Percentiles rank a stretch among this genome's conserved stretches.
These are phyloP conservation scores for Oryzias celebensis DNA, from an alignment of 2,113 vertebrate genomes.

Conservation along the genomic window DNA sequence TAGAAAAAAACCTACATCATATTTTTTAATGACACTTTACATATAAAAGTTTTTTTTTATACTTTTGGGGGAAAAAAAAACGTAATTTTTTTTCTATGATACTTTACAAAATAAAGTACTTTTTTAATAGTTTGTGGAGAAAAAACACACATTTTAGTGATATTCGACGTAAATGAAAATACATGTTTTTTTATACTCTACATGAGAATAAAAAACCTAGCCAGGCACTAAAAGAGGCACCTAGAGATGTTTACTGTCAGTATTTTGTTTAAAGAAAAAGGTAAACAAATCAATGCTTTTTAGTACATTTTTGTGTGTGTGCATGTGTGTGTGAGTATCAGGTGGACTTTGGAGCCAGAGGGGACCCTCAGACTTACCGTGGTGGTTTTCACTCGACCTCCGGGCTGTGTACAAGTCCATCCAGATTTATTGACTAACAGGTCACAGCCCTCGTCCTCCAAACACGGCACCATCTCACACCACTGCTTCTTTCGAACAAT, in stretches of 20 bases:
- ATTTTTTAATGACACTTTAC: too few species aligned
- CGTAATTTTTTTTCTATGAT: too few species aligned
- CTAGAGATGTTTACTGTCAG: neutral
- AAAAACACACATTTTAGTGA: too few species aligned
- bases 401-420: slow-evolving; percentile 99
- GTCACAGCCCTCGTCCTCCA: slow-evolving; percentile 97
- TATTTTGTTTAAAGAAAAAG: neutral
- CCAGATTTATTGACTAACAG: slow-evolving; percentile 97
- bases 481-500: slow-evolving; percentile 96
- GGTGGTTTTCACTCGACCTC: slow-evolving; percentile 97
- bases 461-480: slow-evolving; percentile 98
- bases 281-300: neutral
- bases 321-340: neutral
- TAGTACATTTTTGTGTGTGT: neutral
- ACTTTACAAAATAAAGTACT: too few species aligned
- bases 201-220: too few species aligned
- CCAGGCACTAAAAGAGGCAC: too few species aligned
- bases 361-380: slow-evolving; percentile 81
- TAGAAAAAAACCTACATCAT: too few species aligned
- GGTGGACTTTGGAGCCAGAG: slow-evolving; percentile 8
- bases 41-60: too few species aligned
- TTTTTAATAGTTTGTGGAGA: too few species aligned
- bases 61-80: too few species aligned
- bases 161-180: too few species aligned
- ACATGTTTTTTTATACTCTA: too few species aligned